A percentile compares a stretch with the other conserved stretches of the same genome.
These are phyloP conservation scores for Nothura maculosa DNA, from an alignment of 2,797 vertebrate genomes.

Conservation along the genomic window DNA sequence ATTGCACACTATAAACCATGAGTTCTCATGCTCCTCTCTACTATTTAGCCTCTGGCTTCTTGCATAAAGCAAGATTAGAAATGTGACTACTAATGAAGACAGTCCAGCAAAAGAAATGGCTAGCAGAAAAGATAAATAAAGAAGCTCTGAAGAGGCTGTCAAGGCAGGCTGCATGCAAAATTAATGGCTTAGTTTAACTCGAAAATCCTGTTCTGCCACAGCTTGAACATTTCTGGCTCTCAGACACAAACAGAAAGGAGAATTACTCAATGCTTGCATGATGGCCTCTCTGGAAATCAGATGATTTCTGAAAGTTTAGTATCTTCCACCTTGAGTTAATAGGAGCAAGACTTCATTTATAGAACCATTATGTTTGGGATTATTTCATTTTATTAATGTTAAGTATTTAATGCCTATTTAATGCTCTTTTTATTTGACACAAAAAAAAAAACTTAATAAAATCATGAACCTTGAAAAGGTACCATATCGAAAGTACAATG, in stretches of 20 bases:
- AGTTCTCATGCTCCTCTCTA: background rate
- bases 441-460: background rate
- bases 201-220: background rate
- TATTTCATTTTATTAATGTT: background rate
- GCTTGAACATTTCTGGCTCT: background rate
- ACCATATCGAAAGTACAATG: background rate
- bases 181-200: background rate
- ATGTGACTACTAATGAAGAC: conserved; percentile 23
- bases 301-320: background rate
- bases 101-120: background rate
- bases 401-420: background rate
- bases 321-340: background rate
- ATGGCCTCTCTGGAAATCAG: background rate
- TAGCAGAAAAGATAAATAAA: background rate
- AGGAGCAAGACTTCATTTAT: background rate
- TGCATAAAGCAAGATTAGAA: conserved; percentile 23
- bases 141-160: background rate
- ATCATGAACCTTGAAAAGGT: background rate
- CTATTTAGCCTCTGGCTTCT: background rate
- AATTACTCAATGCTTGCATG: background rate
- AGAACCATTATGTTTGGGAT: background rate
- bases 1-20: background rate
- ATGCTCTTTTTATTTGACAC: background rate
- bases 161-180: background rate
- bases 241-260: background rate